Conservation (phyloP, 2,888 invertebrate species). For the Tenthredo scrophulariae region DNA sequence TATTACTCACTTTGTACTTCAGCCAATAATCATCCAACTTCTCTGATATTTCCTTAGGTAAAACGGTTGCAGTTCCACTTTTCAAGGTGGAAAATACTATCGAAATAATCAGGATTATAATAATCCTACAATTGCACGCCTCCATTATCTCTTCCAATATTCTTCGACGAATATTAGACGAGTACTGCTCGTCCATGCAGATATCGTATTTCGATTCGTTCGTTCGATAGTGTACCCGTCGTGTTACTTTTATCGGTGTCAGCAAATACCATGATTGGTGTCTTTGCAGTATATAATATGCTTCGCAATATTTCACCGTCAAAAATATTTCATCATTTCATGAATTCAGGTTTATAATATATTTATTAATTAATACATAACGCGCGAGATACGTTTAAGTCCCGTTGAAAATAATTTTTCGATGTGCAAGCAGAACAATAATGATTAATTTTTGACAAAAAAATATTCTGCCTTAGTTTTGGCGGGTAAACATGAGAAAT, state of each 20-base stretch:
- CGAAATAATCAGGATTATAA: neutral
- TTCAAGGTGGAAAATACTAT: neutral
- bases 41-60: slow-evolving; percentile 66
- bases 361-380: too few relatives aligned
- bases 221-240: neutral
- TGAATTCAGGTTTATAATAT: too few relatives aligned
- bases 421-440: too few relatives aligned
- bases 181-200: neutral
- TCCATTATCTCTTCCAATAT: slow-evolving; percentile 11
- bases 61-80: slow-evolving; percentile 39
- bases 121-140: neutral
- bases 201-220: neutral
- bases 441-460: too few relatives aligned
- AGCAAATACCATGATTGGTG: slow-evolving; percentile 25
- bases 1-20: slow-evolving; percentile 69
- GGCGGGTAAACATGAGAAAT: too few relatives aligned
- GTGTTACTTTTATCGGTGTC: neutral
- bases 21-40: slow-evolving; percentile 72
- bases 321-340: neutral
- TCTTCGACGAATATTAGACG: neutral
- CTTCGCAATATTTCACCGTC: neutral
- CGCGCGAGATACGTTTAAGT: too few relatives aligned
- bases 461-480: too few relatives aligned
- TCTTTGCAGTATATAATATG: neutral
- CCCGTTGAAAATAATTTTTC: too few relatives aligned